phyloP scores from a whole-genome alignment of 2,113 vertebrate genomes.

The Gnathonemus echidnorhynchus region DNA sequence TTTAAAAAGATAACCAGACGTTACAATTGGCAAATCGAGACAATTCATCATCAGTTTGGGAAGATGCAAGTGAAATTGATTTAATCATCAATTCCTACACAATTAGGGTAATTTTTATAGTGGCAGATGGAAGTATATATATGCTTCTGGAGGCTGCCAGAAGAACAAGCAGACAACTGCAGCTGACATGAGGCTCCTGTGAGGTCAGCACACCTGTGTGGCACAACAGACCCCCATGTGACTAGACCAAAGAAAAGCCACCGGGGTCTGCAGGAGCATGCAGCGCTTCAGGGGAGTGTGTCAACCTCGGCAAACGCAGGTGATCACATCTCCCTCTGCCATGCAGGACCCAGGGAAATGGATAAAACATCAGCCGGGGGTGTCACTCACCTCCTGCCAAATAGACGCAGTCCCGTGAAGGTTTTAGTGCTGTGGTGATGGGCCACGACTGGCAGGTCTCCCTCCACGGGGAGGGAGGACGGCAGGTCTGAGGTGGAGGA shows the following conservation, averaged over 20 bases:
- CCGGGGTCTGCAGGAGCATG: background rate
- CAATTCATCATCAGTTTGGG: background rate
- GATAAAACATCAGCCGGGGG: background rate
- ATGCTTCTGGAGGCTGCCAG: background rate
- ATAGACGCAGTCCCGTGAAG: conserved; percentile 73
- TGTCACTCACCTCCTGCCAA: conserved; percentile 71
- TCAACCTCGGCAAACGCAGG: background rate
- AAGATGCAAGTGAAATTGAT: background rate
- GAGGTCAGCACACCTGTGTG: background rate
- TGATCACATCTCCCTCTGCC: background rate
- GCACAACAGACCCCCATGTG: background rate
- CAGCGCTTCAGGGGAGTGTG: background rate
- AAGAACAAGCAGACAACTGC: background rate
- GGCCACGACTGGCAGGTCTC: conserved; percentile 43
- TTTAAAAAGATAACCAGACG: background rate
- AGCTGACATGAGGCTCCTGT: background rate
- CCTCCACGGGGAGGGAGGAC: conserved; percentile 38
- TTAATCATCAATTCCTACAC: background rate
- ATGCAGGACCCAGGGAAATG: background rate
- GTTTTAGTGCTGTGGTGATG: conserved; percentile 66
- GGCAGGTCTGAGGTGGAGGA: conserved; percentile 62
- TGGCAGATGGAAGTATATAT: background rate
- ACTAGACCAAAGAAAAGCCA: background rate
- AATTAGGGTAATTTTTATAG: background rate
- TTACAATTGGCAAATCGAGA: background rate